Evolutionary conservation across 2,888 invertebrate genomes (phyloP).

Genomic region (Tetragonula carbonaria): DNA sequence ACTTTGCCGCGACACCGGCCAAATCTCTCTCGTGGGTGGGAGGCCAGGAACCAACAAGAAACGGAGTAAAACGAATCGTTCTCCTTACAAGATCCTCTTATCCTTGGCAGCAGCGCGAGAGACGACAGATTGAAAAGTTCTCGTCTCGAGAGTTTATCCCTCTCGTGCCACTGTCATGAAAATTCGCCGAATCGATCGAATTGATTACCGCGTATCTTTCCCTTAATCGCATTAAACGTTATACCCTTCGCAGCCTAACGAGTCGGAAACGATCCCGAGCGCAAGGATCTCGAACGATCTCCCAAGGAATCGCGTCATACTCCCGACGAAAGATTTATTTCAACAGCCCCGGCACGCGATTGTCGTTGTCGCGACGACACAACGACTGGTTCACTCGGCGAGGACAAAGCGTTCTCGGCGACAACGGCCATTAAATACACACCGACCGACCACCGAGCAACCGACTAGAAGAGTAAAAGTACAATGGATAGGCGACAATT

Average conservation of each 20-base stretch:
- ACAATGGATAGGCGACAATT: constrained; percentile 50
- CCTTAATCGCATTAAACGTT: background rate
- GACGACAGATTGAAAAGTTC: constrained; percentile 70
- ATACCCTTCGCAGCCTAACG: background rate
- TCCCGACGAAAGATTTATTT: constrained; percentile 7
- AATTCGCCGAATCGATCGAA: constrained; percentile 61
- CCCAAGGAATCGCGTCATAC: background rate
- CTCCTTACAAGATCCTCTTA: constrained; percentile 64
- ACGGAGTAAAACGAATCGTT: constrained; percentile 66
- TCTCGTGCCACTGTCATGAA: constrained; percentile 18
- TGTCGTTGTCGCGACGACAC: constrained; percentile 41
- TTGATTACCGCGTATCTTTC: constrained; percentile 48
- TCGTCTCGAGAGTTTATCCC: constrained; percentile 18
- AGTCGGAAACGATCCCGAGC: background rate
- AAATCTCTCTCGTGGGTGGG: constrained; percentile 49
- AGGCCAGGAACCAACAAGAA: constrained; percentile 15
- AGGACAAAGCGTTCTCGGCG: constrained; percentile 27
- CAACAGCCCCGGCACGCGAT: background rate
- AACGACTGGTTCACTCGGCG: constrained; percentile 6
- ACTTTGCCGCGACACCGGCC: constrained; percentile 61
- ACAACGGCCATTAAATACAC: constrained; percentile 52
- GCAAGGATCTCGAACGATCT: background rate
- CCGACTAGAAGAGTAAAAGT: constrained; percentile 14
- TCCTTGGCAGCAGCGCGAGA: constrained; percentile 44
- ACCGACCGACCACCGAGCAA: background rate